Percentiles rank a stretch among this genome's conserved stretches.
phyloP scores from a whole-genome alignment of 2,113 vertebrate species.

The Girardinichthys multiradiatus region DNA sequence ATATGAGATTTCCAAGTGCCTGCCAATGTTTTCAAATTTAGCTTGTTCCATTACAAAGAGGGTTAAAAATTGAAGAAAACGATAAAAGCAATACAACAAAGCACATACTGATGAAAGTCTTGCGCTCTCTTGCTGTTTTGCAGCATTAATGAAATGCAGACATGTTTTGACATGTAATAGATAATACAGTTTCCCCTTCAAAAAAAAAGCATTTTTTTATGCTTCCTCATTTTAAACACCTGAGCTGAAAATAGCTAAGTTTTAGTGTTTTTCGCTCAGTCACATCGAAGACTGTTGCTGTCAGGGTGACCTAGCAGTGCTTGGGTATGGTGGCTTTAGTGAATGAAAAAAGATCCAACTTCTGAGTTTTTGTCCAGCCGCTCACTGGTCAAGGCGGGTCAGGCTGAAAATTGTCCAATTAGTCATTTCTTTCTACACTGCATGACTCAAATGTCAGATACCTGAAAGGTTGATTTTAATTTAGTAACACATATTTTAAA shows the following conservation, averaged over 20 bases:
- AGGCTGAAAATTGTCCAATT: not conserved
- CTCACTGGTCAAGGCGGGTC: not conserved
- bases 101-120: not conserved
- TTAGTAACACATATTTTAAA: slow-evolving; percentile 1
- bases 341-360: too few species aligned
- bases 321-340: too few species aligned
- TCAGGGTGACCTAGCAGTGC: too few species aligned
- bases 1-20: too few species aligned
- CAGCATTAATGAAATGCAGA: not conserved
- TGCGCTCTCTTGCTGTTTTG: not conserved
- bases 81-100: too few species aligned
- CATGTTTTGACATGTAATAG: too few species aligned
- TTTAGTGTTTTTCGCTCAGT: not conserved
- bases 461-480: not conserved
- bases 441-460: not conserved
- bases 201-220: too few species aligned
- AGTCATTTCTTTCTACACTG: not conserved
- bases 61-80: too few species aligned
- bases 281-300: not conserved
- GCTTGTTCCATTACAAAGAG: too few species aligned
- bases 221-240: not conserved
- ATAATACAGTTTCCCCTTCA: too few species aligned
- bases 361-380: too few species aligned
- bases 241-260: not conserved
- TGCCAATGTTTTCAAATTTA: too few species aligned